Base-by-base conservation (phyloP, 2,113 vertebrate genomes). In the Ophiodon elongatus region DNA sequence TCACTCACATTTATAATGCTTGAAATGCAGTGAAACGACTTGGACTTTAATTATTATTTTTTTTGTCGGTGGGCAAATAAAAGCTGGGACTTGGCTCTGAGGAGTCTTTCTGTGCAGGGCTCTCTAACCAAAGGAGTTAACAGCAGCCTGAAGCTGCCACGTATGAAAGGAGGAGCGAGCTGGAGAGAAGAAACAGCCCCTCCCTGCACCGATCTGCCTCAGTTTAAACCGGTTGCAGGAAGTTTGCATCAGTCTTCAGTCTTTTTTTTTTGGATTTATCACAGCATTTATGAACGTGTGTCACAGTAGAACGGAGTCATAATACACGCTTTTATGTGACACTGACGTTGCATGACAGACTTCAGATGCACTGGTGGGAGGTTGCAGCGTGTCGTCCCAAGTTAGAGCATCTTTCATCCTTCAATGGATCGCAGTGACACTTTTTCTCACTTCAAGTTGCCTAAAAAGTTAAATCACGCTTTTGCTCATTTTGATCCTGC, bases 161-260 rank as follows among this genome's bases (percentile, higher is more conserved):
- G 94, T 95, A 95, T 91, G 93, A 89, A 88, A 88, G 93, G 93
- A 93, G 93, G 93, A 89, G 92, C 88, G 7, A 83, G 14, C 5
- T 8, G n/a, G 11, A n/a, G 31, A 33, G 31, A 33, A 31, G 70
- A 50, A 60, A 9, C 66, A 17, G 71, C 65, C 72, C 91, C 81
- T 84, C 90, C 88, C 86, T 50, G 35, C 4, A 1, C 60, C 5
- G 35, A 37, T 6, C 15, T 5, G 56, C 60, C 17, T 10, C 68
- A 35, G 4, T 11, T 0, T 8, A 14, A 73, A 29, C 9, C 11
- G 10, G 65, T 29, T 74, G 54, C 71, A 64, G 8, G 52, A 71
- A 78, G 72, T 90, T 80, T 85, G 82, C 83, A 68, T 85, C 85
- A 81, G 69, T 68, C 83, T 73, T 84, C 85, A 81, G 60, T 68